Conservation (phyloP, 2,888 invertebrate genomes). For the Drosophila aldrichi region DNA sequence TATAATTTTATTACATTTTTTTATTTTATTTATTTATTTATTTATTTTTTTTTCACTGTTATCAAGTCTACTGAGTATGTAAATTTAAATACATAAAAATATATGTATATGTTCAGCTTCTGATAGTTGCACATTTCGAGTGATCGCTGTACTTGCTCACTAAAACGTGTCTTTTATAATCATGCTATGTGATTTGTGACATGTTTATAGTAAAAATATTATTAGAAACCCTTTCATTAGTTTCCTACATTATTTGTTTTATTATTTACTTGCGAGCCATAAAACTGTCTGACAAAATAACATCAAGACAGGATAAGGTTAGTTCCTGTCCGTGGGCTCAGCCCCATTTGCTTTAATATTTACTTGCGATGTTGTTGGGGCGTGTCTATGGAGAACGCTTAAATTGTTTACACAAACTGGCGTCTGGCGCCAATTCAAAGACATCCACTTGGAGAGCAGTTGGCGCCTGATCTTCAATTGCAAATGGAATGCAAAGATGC, state of each 20-base stretch:
- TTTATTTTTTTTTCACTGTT: no score
- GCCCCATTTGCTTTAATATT: neutral
- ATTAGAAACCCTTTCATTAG: neutral
- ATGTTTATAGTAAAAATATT: constrained; percentile 3
- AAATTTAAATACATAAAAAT: no score
- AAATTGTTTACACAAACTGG: constrained; percentile 51
- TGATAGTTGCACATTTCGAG: neutral
- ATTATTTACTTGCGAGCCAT: constrained; percentile 15
- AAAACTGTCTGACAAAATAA: constrained; percentile 1
- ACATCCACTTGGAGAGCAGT: constrained; percentile 41
- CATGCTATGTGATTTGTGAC: constrained; percentile 5
- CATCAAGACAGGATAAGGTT: constrained; percentile 3
- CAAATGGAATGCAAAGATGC: constrained; percentile 43
- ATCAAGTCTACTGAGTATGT: no score
- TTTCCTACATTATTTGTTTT: neutral
- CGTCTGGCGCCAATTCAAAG: constrained; percentile 55
- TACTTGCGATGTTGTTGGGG: constrained; percentile 13
- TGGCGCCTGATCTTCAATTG: constrained; percentile 57
- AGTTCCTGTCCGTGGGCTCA: neutral
- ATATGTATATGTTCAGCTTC: no score
- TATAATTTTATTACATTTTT: no score
- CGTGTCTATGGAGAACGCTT: constrained; percentile 25
- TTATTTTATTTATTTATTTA: no score
- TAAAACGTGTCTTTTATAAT: neutral
- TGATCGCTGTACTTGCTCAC: neutral